phyloP scores from a whole-genome alignment of 2,888 invertebrate genomes.

The Mimas tiliae region DNA sequence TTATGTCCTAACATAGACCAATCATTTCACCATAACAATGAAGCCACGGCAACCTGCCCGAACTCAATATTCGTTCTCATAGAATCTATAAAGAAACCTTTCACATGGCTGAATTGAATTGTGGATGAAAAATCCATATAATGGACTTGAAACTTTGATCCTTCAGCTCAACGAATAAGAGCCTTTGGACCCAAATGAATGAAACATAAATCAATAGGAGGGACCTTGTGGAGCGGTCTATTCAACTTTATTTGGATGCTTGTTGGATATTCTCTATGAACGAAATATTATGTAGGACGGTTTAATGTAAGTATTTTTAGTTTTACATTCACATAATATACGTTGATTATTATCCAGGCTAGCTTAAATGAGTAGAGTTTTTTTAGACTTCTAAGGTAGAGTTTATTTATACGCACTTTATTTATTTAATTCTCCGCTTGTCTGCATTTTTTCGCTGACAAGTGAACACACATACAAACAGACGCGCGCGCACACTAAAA shows the following conservation, averaged over 20 bases:
- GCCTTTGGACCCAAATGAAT: conserved; percentile 1
- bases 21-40: too few species aligned
- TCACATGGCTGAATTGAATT: neutral
- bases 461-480: too few species aligned
- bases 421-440: too few species aligned
- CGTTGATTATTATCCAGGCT: neutral
- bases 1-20: too few species aligned
- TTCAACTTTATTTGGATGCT: conserved; percentile 8
- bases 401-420: too few species aligned
- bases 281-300: neutral
- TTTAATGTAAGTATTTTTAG: neutral
- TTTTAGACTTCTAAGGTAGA: too few species aligned
- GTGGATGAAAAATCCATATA: neutral
- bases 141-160: conserved; percentile 9
- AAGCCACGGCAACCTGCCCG: neutral
- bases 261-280: neutral
- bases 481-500: too few species aligned
- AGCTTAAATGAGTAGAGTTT: neutral
- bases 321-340: too few species aligned
- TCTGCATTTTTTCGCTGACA: too few species aligned
- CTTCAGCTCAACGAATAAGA: neutral
- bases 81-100: neutral
- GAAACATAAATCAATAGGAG: conserved; percentile 17
- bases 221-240: conserved; percentile 1
- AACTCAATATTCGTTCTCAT: neutral